Evolutionary conservation across 1,140 invertebrate species (phyloP).

Genomic region (Neoseiulus cucumeris): DNA sequence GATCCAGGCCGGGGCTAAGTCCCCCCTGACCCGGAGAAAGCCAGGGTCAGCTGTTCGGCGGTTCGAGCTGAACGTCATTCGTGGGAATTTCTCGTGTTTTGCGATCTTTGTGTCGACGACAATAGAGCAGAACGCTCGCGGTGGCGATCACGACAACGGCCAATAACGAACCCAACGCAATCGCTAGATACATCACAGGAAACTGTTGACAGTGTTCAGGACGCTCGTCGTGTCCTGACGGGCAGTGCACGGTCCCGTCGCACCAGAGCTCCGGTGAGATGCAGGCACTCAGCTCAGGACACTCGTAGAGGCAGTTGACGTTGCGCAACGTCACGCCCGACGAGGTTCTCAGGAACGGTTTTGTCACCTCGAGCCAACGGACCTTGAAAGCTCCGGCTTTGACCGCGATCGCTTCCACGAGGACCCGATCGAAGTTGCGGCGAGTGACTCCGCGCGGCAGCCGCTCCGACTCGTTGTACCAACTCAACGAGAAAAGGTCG

Average conservation of each 20-base stretch:
- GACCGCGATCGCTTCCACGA: slow-evolving; percentile 51
- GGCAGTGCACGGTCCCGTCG: slow-evolving; percentile 60
- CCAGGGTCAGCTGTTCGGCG: slow-evolving; percentile 10
- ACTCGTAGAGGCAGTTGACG: slow-evolving; percentile 46
- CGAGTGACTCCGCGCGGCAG: neutral
- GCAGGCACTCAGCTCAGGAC: slow-evolving; percentile 64
- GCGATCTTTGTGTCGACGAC: neutral
- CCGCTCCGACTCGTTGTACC: slow-evolving; percentile 17
- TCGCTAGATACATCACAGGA: slow-evolving; percentile 17
- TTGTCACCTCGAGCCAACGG: slow-evolving; percentile 59
- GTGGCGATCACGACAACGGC: neutral
- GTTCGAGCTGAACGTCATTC: slow-evolving; percentile 7
- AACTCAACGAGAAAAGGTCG: slow-evolving; percentile 18
- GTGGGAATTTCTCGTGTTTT: neutral
- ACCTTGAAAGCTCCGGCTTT: slow-evolving; percentile 50
- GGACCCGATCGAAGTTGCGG: slow-evolving; percentile 30
- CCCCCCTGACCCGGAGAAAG: neutral
- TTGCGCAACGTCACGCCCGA: slow-evolving; percentile 32
- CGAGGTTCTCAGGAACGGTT: slow-evolving; percentile 23
- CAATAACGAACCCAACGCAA: slow-evolving; percentile 11
- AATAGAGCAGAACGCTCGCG: neutral
- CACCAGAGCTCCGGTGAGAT: slow-evolving; percentile 72
- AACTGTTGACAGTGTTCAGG: slow-evolving; percentile 34
- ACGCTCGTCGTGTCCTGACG: slow-evolving; percentile 65
- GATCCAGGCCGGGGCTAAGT: slow-evolving; percentile 1